Base-by-base conservation (phyloP, 2,888 invertebrate species). In the Eledone cirrhosa region DNA sequence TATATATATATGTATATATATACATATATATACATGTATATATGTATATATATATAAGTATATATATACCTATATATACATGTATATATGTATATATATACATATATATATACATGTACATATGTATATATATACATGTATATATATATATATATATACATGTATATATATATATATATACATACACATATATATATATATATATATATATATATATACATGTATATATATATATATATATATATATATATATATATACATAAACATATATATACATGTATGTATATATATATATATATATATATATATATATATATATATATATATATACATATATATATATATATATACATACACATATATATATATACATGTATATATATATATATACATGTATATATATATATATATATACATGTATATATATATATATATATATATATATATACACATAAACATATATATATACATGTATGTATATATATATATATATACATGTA, bases 381-480 rank as follows among this genome's bases (percentile, higher is more conserved):
- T 53, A 53, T 53, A 53, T 53, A 53, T 16, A 16, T 16, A 53
- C 19, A 53, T 53, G 19, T 53, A 53, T 53, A 53, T 53, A 53
- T 53, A 16, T 53, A 53, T 53, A 53, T 53, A 53, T 53, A 53
- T 53, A 53, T 53, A 53, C 19, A 53, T 53, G 13, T 53, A 53
- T 53, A 53, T 53, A 53, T 53, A 53, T 53, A 53, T 53, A 53
- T 53, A 53, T 53, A 53, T 53, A 16, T 53, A 53, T 53, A 53
- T 59, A 14, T 59, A n/a, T 59, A 14, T 59, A 14, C 2, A 14
- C 16, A 11, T 59, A 59, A n/a, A 7, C 11, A 59, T 59, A n/a
- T 59, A 59, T 59, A 59, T 59, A 59, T 59, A 59, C 11, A 59
- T 59, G 3, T 7, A 11, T 59, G 22, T 59, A 11, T 59, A 59